Percentiles rank a stretch among this genome's conserved stretches.
phyloP scores from a whole-genome alignment of 2,797 vertebrate species.

The Taenioides sp. region DNA sequence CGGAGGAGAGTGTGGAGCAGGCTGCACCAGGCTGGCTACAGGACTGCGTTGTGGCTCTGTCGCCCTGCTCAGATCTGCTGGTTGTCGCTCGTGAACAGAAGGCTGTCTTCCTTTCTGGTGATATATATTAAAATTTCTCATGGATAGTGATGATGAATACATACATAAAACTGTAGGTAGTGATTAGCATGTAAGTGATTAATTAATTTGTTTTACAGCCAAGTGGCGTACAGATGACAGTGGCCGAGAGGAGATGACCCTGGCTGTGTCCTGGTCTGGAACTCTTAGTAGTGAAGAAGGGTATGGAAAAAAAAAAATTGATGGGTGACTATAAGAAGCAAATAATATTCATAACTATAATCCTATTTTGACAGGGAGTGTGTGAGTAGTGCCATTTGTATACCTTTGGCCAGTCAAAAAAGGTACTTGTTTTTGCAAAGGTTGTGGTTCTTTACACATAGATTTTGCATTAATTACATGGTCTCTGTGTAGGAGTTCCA shows the following conservation, averaged over 20 bases:
- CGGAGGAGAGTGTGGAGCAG: slow-evolving; percentile 74
- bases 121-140: slow-evolving; percentile 38
- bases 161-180: background rate
- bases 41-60: slow-evolving; percentile 90
- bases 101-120: slow-evolving; percentile 92
- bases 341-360: background rate
- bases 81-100: slow-evolving; percentile 92
- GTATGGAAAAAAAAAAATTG: slow-evolving; percentile 67
- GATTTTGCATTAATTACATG: background rate
- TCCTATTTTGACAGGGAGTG: slow-evolving; percentile 81
- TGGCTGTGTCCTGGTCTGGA: slow-evolving; percentile 92
- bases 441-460: background rate
- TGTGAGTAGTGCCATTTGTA: slow-evolving; percentile 89
- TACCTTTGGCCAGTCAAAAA: slow-evolving; percentile 96
- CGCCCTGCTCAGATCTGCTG: slow-evolving; percentile 93
- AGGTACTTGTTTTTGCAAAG: slow-evolving; percentile 76
- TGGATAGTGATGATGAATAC: background rate
- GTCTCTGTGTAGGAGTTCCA: slow-evolving; percentile 86
- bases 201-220: slow-evolving; percentile 55
- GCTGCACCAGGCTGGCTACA: slow-evolving; percentile 86
- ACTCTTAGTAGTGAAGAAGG: slow-evolving; percentile 87
- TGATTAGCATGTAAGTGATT: background rate
- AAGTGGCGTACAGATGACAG: slow-evolving; percentile 91
- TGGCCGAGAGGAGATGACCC: slow-evolving; percentile 93
- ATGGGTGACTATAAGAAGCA: background rate